A percentile compares a stretch with the other conserved stretches of the same genome.
Evolutionary conservation across 2,888 invertebrate species (phyloP).

Genomic region (Bellardia pandia): DNA sequence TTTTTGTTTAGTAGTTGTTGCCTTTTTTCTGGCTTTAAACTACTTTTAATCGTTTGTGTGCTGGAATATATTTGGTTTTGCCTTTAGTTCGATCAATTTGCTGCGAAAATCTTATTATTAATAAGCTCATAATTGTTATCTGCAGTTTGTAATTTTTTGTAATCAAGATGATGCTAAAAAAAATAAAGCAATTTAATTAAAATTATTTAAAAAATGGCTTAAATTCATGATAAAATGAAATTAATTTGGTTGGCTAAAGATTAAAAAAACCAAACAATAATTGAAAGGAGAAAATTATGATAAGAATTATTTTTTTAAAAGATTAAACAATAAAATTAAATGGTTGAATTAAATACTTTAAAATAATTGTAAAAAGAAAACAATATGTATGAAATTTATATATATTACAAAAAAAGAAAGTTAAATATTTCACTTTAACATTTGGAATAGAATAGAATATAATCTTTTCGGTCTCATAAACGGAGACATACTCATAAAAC

Average conservation of each 20-base stretch:
- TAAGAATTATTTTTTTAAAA: not conserved
- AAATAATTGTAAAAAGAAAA: not conserved
- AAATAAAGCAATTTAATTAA: conserved; percentile 58
- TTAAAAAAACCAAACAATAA: conserved; percentile 14
- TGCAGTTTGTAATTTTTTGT: conserved; percentile 46
- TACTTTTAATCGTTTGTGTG: conserved; percentile 64
- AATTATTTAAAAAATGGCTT: conserved; percentile 34
- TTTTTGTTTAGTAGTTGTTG: conserved; percentile 38
- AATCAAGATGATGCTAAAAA: conserved; percentile 56
- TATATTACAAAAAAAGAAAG: not conserved
- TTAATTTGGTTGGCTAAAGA: conserved; percentile 22
- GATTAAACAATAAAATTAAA: not conserved
- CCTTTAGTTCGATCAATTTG: conserved; percentile 13
- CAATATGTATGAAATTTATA: not conserved
- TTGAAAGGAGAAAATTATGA: not conserved
- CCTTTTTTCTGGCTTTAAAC: conserved; percentile 54
- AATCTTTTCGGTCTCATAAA: conserved; percentile 11
- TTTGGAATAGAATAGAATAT: conserved; percentile 17
- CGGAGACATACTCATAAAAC: conserved; percentile 45
- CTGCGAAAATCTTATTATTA: conserved; percentile 62
- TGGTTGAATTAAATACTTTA: not conserved
- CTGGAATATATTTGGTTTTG: conserved; percentile 45
- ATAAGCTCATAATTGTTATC: conserved; percentile 70
- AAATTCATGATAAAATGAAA: conserved; percentile 51
- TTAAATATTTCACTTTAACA: not conserved